Conservation (phyloP, 1,140 invertebrate genomes). For the Drosophila nasuta region DNA sequence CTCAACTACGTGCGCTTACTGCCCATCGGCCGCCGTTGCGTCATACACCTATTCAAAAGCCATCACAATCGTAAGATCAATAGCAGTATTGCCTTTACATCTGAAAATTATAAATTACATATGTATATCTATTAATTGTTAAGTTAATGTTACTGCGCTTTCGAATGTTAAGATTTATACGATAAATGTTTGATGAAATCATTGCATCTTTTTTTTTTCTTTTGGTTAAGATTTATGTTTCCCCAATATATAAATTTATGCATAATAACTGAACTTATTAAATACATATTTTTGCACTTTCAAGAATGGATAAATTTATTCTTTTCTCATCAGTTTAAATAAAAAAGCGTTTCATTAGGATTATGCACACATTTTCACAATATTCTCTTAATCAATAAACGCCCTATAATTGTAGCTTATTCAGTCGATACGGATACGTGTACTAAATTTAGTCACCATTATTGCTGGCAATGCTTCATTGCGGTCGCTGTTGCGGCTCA, state of each 20-base stretch:
- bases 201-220: neutral
- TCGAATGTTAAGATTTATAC: neutral
- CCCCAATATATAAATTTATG: constrained; percentile 13
- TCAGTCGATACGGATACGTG: constrained; percentile 59
- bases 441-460: constrained; percentile 11
- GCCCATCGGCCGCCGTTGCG: neutral
- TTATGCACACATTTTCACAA: constrained; percentile 18
- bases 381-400: constrained; percentile 2
- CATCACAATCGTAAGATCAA: neutral
- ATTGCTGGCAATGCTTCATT: constrained; percentile 28
- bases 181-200: neutral
- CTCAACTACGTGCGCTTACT: neutral
- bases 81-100: neutral
- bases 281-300: constrained; percentile 28
- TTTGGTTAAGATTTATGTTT: too few relatives aligned
- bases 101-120: neutral
- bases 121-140: neutral
- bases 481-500: constrained; percentile 65
- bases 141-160: constrained; percentile 1
- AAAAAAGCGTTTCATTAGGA: constrained; percentile 17
- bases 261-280: neutral
- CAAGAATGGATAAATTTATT: constrained; percentile 41
- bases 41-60: neutral
- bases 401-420: constrained; percentile 37
- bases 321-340: constrained; percentile 10